Base-by-base conservation (phyloP, 2,888 invertebrate species). In the Parnassius orleans region DNA sequence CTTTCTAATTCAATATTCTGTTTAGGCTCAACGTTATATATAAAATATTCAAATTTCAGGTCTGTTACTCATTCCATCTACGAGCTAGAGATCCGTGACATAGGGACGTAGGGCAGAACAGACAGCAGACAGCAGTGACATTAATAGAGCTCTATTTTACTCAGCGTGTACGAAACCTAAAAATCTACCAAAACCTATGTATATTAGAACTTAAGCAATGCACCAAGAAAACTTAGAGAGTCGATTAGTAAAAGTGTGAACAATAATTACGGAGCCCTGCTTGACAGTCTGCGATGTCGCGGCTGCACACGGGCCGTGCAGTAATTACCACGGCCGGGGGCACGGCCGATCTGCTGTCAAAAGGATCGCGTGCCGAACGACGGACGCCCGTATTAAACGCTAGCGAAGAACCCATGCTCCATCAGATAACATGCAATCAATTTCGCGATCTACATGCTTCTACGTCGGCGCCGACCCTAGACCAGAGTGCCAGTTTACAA, bases 371-470 rank as follows among this genome's bases (percentile, higher is more conserved):
- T 91, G 90, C 82, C 74, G 76, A 77, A 79, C 78, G 73, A 78
- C 84, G 84, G 84, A 86, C 84, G 87, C 87, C 85, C 81, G 84
- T 86, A 87, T 89, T 89, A 90, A 90, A 90, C 84, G 88, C 86
- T 85, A 87, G 86, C 89, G 86, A 89, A 87, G 89, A 90, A 87
- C 86, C 87, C 88, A 86, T 85, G 86, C 89, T 83, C 84, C 87
- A 90, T 89, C 90, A 83, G 90, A 90, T 90, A 90, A 81, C 89
- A 86, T 88, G 90, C 90, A 88, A 91, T 91, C 90, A 88, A 90
- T 87, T 90, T 88, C 85, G 90, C 91, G 86, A 91, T 91, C 91
- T 90, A 89, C 89, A 90, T 86, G 84, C 86, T 77, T 89, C 85
- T 86, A 88, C 81, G 86, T 86, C 85, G 86, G 87, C 88, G 83